Conservation (phyloP, 2,797 vertebrate species). For the Rousettus madagascariensis region DNA sequence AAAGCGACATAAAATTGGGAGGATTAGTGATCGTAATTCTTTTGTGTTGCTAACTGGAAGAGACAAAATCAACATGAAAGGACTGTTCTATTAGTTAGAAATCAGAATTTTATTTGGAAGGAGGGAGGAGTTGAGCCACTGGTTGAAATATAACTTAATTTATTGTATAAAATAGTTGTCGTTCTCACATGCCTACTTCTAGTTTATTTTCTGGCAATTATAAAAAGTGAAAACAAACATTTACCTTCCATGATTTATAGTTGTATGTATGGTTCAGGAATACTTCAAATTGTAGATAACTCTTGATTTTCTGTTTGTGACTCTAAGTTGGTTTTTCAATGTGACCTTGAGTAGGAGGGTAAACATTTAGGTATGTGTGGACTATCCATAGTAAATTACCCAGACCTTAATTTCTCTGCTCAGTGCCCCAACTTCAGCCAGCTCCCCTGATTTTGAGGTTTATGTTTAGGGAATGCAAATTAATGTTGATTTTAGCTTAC, state of each 20-base stretch:
- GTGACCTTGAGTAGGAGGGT: not conserved
- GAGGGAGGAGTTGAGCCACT: constrained; percentile 32
- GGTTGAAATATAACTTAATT: constrained; percentile 17
- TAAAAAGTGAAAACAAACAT: constrained; percentile 11
- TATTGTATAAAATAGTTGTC: constrained; percentile 20
- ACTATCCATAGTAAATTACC: not conserved
- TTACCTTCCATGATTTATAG: not conserved
- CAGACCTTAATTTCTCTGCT: not conserved
- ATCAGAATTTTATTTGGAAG: constrained; percentile 64
- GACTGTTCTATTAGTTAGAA: constrained; percentile 71
- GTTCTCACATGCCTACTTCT: constrained; percentile 44
- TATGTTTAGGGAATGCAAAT: constrained; percentile 45
- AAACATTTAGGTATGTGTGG: not conserved
- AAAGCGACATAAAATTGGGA: constrained; percentile 73
- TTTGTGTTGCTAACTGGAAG: constrained; percentile 75
- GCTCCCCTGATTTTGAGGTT: not conserved
- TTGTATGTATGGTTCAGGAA: not conserved
- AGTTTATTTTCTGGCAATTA: constrained; percentile 62
- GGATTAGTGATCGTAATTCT: constrained; percentile 71
- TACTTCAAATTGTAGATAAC: not conserved
- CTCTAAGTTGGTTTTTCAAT: not conserved
- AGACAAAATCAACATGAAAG: constrained; percentile 78
- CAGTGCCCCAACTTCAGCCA: not conserved
- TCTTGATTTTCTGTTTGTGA: constrained; percentile 34
- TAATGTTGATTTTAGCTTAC: constrained; percentile 51